Evolutionary conservation across 1,140 invertebrate species (phyloP).

Genomic region (Aphelenchoides besseyi): DNA sequence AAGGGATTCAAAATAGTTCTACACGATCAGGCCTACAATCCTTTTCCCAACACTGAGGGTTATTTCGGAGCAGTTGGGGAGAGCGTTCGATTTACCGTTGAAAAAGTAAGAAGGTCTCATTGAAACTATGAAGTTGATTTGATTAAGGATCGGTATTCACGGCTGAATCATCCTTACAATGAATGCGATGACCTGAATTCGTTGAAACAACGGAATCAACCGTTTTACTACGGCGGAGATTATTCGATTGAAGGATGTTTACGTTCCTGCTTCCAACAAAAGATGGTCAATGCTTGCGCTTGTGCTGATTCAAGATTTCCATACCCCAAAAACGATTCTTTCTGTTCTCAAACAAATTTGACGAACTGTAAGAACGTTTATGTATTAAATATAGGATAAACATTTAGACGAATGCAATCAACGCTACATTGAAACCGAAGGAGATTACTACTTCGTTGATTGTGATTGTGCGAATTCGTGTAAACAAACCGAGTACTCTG

Average conservation of each 20-base stretch:
- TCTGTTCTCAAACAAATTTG: constrained; percentile 16
- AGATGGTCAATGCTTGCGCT: constrained; percentile 20
- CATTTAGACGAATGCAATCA: constrained; percentile 23
- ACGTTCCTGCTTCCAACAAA: constrained; percentile 31
- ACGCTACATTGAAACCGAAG: constrained; percentile 12
- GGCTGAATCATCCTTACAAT: constrained; percentile 18
- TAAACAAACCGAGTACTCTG: constrained; percentile 8
- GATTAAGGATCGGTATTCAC: constrained; percentile 15
- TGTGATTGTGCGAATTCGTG: constrained; percentile 5
- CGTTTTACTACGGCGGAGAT: constrained; percentile 24
- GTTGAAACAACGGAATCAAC: constrained; percentile 26
- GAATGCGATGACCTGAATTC: constrained; percentile 24
- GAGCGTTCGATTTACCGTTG: constrained; percentile 16
- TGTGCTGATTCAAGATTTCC: constrained; percentile 30
- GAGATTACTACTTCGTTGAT: constrained; percentile 24
- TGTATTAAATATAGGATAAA: not conserved
- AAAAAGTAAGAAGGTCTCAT: not conserved
- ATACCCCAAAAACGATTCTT: not conserved
- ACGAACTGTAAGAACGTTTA: constrained; percentile 15
- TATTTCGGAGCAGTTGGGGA: constrained; percentile 20
- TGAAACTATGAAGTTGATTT: constrained; percentile 2
- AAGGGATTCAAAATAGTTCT: constrained; percentile 18
- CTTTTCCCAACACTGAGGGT: constrained; percentile 29
- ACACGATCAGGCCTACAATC: constrained; percentile 23
- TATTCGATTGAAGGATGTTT: constrained; percentile 31